These are phyloP conservation scores for Amblyopsis hoosieri DNA, from an alignment of 2,797 vertebrate genomes.

Conservation along the genomic window DNA sequence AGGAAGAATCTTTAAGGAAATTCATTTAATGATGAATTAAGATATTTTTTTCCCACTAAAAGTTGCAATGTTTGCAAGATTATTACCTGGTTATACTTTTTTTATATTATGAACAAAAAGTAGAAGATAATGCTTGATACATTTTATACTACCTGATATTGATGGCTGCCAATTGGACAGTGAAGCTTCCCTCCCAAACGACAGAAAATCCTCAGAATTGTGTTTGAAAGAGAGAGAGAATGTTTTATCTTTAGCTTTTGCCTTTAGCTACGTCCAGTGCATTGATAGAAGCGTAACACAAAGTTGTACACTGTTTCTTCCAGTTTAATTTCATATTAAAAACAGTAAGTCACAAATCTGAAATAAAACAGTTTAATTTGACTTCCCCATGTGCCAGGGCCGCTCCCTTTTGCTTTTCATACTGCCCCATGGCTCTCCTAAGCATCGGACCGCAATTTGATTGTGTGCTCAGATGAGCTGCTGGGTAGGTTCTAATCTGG, in stretches of 20 bases:
- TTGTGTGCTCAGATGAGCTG: conserved; percentile 3
- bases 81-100: no score
- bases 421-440: conserved; percentile 6
- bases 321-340: neutral
- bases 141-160: conserved; percentile 10
- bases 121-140: neutral
- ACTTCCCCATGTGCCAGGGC: neutral
- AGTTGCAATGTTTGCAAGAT: neutral
- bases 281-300: neutral
- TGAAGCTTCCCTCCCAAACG: neutral
- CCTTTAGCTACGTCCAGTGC: neutral
- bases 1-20: conserved; percentile 32
- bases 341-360: conserved; percentile 1
- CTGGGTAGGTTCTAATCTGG: conserved; percentile 10
- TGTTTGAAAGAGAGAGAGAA: no score
- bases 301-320: neutral
- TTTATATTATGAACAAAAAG: no score
- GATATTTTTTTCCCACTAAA: neutral
- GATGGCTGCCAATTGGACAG: conserved; percentile 5
- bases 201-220: neutral
- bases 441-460: conserved; percentile 27
- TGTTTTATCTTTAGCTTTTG: no score
- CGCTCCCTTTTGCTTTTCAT: neutral
- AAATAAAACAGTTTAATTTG: neutral
- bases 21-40: conserved; percentile 15